Percentiles rank a stretch among this genome's conserved stretches.
These are phyloP conservation scores for Camponotus pennsylvanicus DNA, from an alignment of 1,140 invertebrate genomes.

Conservation along the genomic window DNA sequence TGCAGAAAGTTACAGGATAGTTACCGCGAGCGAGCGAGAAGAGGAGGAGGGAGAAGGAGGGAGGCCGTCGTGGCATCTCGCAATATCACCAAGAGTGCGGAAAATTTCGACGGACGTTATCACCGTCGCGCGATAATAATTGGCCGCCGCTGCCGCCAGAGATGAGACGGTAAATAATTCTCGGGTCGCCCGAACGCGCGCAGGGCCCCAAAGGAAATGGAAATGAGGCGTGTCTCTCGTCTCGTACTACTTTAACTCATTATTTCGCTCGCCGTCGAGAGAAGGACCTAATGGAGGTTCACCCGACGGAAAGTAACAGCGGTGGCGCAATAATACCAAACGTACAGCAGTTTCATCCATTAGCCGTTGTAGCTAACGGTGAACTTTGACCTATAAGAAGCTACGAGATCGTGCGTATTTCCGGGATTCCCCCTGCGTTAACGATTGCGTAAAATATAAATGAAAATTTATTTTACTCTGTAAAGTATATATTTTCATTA, in stretches of 20 bases:
- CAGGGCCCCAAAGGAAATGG: conserved; percentile 28
- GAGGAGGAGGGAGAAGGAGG: not conserved
- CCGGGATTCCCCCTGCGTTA: not conserved
- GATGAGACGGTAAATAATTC: conserved; percentile 54
- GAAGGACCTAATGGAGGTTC: conserved; percentile 34
- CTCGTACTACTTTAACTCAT: conserved; percentile 39
- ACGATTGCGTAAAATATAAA: conserved; percentile 10
- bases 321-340: conserved; percentile 55
- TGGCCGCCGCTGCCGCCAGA: conserved; percentile 15
- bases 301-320: conserved; percentile 32
- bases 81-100: conserved; percentile 20
- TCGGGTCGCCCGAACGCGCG: conserved; percentile 19
- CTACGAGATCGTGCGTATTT: not conserved
- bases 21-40: not conserved
- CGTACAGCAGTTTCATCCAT: conserved; percentile 40
- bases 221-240: conserved; percentile 30
- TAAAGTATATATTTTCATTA: not conserved
- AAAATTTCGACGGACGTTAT: conserved; percentile 36
- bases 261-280: conserved; percentile 29
- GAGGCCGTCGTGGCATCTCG: not conserved
- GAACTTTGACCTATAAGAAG: conserved; percentile 32
- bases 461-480: not conserved
- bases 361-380: conserved; percentile 23
- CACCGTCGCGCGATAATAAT: conserved; percentile 44
- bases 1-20: conserved; percentile 52